Conservation (phyloP, 2,797 vertebrate species). For the Etheostoma perlongum region DNA sequence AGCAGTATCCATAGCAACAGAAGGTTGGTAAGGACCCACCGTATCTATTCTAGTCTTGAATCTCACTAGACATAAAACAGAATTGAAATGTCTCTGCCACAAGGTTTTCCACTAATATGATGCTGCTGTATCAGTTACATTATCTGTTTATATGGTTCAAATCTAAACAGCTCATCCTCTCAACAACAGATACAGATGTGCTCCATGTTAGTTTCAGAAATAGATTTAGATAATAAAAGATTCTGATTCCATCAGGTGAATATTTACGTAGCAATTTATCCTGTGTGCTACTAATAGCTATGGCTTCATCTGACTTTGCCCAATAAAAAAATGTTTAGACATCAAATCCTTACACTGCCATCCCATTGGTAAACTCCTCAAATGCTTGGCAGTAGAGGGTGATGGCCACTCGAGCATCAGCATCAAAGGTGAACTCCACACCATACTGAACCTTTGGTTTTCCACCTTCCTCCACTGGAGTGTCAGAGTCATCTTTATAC, state of each 20-base stretch:
- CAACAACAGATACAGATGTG: neutral
- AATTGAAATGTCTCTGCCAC: slow-evolving; percentile 22
- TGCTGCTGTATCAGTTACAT: neutral
- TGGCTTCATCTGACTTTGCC: neutral
- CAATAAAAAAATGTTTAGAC: neutral
- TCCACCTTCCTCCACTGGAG: slow-evolving; percentile 88
- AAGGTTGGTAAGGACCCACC: slow-evolving; percentile 73
- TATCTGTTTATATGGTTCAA: neutral
- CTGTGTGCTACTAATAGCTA: neutral
- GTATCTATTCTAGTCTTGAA: slow-evolving; percentile 63
- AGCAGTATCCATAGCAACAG: slow-evolving; percentile 77
- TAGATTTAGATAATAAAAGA: neutral
- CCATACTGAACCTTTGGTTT: slow-evolving; percentile 94
- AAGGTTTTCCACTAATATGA: slow-evolving; percentile 16
- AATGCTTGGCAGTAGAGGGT: slow-evolving; percentile 97
- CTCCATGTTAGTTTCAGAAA: neutral
- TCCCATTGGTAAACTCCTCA: slow-evolving; percentile 96
- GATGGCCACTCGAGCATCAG: slow-evolving; percentile 96
- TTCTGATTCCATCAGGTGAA: neutral
- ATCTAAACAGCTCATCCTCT: neutral
- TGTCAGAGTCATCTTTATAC: slow-evolving; percentile 96
- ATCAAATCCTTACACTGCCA: slow-evolving; percentile 90
- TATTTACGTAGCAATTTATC: neutral
- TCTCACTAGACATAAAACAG: slow-evolving; percentile 32
- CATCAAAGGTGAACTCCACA: slow-evolving; percentile 98